phyloP scores from a whole-genome alignment of 1,140 invertebrate species.

The Brachionus rubens region DNA sequence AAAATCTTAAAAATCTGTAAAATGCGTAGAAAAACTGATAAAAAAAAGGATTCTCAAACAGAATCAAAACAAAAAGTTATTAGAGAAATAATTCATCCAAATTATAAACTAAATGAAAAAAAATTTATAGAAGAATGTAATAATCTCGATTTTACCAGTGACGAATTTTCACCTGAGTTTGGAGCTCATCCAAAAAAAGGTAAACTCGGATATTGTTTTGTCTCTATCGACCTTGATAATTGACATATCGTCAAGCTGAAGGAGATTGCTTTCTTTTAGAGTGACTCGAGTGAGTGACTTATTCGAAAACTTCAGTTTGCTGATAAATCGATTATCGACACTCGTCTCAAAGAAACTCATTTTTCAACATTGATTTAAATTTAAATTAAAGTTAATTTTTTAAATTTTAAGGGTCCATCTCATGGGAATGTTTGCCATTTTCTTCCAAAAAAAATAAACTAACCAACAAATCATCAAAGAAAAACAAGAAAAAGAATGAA shows the following conservation, averaged over 20 bases:
- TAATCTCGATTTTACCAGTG: background rate
- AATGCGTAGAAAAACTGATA: background rate
- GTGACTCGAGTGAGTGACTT: too few relatives aligned
- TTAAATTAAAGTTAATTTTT: background rate
- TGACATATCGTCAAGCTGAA: too few relatives aligned
- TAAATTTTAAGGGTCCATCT: constrained; percentile 17
- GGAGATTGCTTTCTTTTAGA: too few relatives aligned
- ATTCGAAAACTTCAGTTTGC: too few relatives aligned
- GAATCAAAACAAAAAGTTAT: background rate
- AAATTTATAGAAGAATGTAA: too few relatives aligned
- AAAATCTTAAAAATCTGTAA: background rate
- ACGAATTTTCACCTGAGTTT: background rate
- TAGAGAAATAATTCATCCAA: background rate
- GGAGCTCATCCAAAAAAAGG: background rate
- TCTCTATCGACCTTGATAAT: too few relatives aligned
- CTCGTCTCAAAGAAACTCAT: too few relatives aligned
- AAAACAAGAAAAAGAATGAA: constrained; percentile 2
- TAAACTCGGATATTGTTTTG: too few relatives aligned
- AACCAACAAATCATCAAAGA: background rate
- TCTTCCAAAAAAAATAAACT: constrained; percentile 27
- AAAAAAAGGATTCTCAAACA: background rate
- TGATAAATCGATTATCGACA: too few relatives aligned
- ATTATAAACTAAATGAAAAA: background rate
- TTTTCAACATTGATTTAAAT: too few relatives aligned
- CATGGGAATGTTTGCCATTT: constrained; percentile 43